Conservation (phyloP, 2,113 vertebrate species). For the Myrmecophaga tridactyla region DNA sequence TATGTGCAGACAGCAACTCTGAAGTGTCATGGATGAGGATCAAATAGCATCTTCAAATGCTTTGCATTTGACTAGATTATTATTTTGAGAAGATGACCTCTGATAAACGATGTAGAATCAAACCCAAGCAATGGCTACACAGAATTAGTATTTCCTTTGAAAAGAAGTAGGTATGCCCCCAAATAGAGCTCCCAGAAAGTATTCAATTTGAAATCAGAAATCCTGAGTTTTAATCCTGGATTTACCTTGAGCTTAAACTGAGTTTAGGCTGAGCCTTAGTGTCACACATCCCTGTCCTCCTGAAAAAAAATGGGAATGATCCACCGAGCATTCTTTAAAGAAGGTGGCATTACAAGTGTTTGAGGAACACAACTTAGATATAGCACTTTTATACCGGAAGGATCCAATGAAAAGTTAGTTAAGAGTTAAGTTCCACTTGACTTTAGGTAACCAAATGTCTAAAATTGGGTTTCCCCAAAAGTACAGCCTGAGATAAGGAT, state of each 20-base stretch:
- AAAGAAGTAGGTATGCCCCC: not conserved
- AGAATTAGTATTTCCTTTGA: not conserved
- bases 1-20: not conserved
- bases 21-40: not conserved
- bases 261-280: not conserved
- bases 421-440: not conserved
- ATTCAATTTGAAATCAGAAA: conserved; percentile 26
- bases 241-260: not conserved
- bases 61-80: not conserved
- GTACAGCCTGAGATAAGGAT: not conserved
- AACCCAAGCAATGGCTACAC: not conserved
- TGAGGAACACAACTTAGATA: not conserved
- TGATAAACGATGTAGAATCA: not conserved
- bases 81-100: not conserved
- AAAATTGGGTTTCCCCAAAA: not conserved
- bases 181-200: not conserved
- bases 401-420: not conserved
- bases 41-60: not conserved
- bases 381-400: not conserved
- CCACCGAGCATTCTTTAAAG: not conserved
- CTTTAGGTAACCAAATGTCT: not conserved
- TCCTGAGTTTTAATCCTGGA: not conserved
- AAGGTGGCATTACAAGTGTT: not conserved
- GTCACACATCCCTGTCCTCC: not conserved
- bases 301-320: not conserved